phyloP scores from a whole-genome alignment of 2,797 vertebrate species.

The Hyperoplus immaculatus region DNA sequence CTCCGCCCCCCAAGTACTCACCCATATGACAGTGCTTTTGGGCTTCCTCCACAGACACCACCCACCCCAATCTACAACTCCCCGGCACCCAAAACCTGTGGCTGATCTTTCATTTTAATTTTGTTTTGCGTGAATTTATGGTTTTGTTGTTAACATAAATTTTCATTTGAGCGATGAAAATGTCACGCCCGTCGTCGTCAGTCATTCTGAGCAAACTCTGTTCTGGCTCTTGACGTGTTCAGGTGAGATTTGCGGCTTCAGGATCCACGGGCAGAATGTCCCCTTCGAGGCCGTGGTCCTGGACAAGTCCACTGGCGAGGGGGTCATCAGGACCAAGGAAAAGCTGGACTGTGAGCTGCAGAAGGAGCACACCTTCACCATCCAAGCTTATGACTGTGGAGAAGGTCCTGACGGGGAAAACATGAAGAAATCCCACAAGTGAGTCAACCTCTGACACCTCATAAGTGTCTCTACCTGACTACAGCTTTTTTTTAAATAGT shows the following conservation, averaged over 20 bases:
- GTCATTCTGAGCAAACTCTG: constrained; percentile 59
- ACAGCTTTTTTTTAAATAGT: not conserved
- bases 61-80: constrained; percentile 87
- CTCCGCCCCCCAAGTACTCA: constrained; percentile 80
- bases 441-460: constrained; percentile 68
- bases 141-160: constrained; percentile 53
- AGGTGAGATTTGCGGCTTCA: constrained; percentile 99
- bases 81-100: constrained; percentile 90
- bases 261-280: constrained; percentile 96
- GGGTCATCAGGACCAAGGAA: constrained; percentile 93
- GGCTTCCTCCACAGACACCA: constrained; percentile 92
- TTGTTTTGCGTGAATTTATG: constrained; percentile 79
- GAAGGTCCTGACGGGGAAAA: constrained; percentile 93
- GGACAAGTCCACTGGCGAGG: constrained; percentile 97
- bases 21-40: constrained; percentile 89
- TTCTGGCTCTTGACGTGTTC: constrained; percentile 78
- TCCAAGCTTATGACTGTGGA: constrained; percentile 98
- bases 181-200: not conserved
- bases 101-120: constrained; percentile 80
- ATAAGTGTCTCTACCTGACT: not conserved
- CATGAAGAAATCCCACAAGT: constrained; percentile 99
- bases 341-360: constrained; percentile 97
- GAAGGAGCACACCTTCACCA: constrained; percentile 97
- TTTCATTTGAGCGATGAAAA: constrained; percentile 32
- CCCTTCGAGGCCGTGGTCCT: constrained; percentile 98